Base-by-base conservation (phyloP, 1,140 invertebrate genomes). In the Penaeus chinensis region DNA sequence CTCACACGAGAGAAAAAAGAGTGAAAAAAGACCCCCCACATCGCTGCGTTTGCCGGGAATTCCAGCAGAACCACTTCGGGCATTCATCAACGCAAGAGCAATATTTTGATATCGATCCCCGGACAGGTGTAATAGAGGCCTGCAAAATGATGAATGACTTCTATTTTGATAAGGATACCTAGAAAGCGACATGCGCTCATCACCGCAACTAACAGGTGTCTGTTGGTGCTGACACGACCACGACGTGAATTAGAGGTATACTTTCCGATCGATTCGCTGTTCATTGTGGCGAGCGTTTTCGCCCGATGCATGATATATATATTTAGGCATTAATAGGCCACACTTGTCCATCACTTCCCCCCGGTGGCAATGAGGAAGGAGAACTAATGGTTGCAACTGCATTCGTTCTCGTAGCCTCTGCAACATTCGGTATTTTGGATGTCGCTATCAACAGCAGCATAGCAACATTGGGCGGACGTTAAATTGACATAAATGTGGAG, bases 191-290 rank as follows among this genome's bases (percentile, higher is more conserved):
- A 60, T 54, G 42, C 77, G 77, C 47, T 54, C 42, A 79, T 79
- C 77, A 79, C 42, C 32, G 37, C 77, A 16, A 18, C 42, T 54
- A 54, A n/a, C 77, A 79, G 18, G 20, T 79, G 77, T 79, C 77
- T 27, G 77, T 79, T 54, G 37, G 32, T 10, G 77, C 19, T n/a
- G 47, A 79, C 77, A 79, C 20, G 77, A 79, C 0, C 24, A 3
- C 42, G 77, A 79, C 77, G 24, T 79, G 77, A 79, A 79, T 79
- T 79, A 79, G 77, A 79, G 54, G 77, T 79, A 54, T 79, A 79
- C 77, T 47, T 79, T 79, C 42, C 77, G 77, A 24, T 60, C 77
- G 77, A 79, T 79, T n/a, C 42, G 24, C n/a, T 18, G 16, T 37
- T 60, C 16, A 24, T 79, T 79, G 77, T 60, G 77, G 37, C 54